Evolutionary conservation across 2,113 vertebrate species (phyloP).

Genomic region (Zapornia atra): DNA sequence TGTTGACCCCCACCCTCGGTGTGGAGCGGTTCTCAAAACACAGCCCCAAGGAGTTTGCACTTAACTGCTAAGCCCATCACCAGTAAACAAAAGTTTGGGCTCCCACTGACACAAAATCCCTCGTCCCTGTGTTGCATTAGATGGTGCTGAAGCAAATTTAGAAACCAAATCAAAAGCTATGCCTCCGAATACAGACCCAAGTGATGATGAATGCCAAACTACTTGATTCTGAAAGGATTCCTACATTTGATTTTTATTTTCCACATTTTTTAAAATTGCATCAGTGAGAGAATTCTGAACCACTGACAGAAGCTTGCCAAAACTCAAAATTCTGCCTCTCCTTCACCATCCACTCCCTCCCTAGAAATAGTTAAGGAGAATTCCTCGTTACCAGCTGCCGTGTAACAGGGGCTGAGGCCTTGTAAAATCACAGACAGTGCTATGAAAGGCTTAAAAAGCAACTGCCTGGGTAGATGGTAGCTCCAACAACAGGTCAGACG

Average conservation of each 20-base stretch:
- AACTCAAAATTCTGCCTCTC: background rate
- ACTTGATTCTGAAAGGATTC: background rate
- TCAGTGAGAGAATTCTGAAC: background rate
- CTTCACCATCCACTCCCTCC: background rate
- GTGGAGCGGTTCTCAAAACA: background rate
- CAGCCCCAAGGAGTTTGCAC: background rate
- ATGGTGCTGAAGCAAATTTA: background rate
- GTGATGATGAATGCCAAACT: background rate
- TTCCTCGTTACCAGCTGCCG: rapidly evolving
- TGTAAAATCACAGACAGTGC: background rate
- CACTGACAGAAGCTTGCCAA: background rate
- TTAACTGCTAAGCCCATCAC: background rate
- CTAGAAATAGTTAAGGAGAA: background rate
- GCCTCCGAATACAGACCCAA: background rate
- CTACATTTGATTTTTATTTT: background rate
- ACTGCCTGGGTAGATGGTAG: background rate
- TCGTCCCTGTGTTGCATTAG: background rate
- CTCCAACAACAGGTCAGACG: background rate
- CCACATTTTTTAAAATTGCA: background rate
- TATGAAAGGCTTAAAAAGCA: background rate
- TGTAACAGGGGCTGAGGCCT: background rate
- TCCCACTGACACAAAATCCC: background rate
- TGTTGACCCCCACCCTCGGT: background rate
- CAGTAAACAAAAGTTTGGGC: background rate
- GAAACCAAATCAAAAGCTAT: background rate